phyloP scores from a whole-genome alignment of 2,797 vertebrate genomes.

The Sebastes vulpes region DNA sequence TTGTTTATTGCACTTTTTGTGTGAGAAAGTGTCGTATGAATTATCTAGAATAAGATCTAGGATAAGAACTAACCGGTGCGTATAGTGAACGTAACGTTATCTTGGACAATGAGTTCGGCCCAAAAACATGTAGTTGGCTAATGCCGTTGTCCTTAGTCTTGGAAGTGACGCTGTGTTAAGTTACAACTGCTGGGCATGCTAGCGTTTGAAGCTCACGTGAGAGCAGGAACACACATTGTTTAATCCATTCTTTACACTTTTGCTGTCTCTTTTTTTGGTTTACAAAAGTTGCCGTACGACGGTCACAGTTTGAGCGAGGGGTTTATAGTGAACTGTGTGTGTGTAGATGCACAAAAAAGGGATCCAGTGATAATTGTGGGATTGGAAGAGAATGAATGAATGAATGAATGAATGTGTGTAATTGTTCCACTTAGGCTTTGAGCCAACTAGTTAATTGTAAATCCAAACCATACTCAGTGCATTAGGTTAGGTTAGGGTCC shows the following conservation, averaged over 20 bases:
- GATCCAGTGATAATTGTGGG: not conserved
- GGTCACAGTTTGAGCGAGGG: too few species aligned
- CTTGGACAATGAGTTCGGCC: too few species aligned
- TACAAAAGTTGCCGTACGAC: not conserved
- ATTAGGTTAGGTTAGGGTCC: constrained; percentile 12
- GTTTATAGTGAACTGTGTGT: not conserved
- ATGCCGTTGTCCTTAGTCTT: not conserved
- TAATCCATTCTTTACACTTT: not conserved
- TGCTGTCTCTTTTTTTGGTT: not conserved
- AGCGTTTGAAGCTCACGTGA: not conserved
- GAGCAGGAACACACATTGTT: not conserved
- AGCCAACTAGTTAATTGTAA: constrained; percentile 50
- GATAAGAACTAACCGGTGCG: too few species aligned
- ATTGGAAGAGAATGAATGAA: not conserved
- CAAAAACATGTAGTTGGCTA: accelerated
- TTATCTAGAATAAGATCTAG: too few species aligned
- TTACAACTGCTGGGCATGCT: not conserved
- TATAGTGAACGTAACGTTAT: too few species aligned
- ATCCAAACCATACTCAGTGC: constrained; percentile 25
- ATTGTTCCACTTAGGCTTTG: constrained; percentile 31
- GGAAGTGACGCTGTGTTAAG: not conserved
- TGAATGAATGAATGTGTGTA: constrained; percentile 10
- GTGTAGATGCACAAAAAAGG: not conserved
- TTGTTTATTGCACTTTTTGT: too few species aligned
- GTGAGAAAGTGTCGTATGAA: too few species aligned